Conservation (phyloP, 2,888 invertebrate species). For the Meteorus colon region DNA sequence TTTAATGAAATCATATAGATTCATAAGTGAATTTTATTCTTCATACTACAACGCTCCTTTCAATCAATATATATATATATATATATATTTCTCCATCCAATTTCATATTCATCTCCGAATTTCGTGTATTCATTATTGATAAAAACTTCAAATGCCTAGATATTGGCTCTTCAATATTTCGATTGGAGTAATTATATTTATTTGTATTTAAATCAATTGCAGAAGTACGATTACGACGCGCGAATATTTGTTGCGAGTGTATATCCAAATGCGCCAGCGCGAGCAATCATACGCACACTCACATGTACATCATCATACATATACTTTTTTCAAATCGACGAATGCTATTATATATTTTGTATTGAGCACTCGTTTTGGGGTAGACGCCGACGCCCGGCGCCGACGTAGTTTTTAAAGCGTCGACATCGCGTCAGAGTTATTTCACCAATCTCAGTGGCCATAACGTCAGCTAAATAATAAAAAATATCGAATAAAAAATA, state of each 20-base stretch:
- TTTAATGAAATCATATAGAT: no score
- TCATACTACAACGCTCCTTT: no score
- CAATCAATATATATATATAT: no score
- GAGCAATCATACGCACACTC: conserved; percentile 1
- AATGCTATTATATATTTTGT: conserved; percentile 71
- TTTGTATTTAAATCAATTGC: no score
- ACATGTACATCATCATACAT: conserved; percentile 57
- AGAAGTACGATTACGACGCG: neutral
- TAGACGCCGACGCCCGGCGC: conserved; percentile 69
- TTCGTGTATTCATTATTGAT: no score
- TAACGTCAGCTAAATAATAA: conserved; percentile 47
- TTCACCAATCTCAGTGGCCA: conserved; percentile 67
- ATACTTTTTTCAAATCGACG: conserved; percentile 70
- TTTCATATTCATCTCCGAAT: no score
- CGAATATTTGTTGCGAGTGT: neutral
- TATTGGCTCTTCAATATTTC: no score
- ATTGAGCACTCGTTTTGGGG: conserved; percentile 71
- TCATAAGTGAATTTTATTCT: no score
- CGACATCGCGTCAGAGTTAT: conserved; percentile 64
- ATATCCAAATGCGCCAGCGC: conserved; percentile 22
- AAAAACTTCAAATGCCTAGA: no score
- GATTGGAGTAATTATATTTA: no score
- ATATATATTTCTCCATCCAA: no score
- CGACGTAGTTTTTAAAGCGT: conserved; percentile 68
- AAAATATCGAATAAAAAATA: conserved; percentile 50